phyloP scores from a whole-genome alignment of 2,888 invertebrate species.

The Alloplasta piceator region DNA sequence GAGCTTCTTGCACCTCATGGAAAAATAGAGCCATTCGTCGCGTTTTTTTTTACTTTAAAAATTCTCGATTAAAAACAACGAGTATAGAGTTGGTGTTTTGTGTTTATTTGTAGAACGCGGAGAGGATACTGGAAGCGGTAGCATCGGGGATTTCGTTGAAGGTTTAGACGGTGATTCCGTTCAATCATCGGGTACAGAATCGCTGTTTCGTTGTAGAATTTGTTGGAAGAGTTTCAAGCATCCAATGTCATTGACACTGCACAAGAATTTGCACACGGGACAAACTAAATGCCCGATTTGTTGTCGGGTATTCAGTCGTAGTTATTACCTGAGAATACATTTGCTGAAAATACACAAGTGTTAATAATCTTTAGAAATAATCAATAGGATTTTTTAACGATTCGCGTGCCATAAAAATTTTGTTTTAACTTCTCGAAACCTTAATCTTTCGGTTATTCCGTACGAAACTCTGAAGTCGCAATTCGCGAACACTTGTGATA shows the following conservation, averaged over 20 bases:
- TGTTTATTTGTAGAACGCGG: slow-evolving; percentile 80
- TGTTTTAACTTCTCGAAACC: slow-evolving; percentile 1
- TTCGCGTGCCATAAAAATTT: slow-evolving; percentile 43
- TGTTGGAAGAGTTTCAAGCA: slow-evolving; percentile 88
- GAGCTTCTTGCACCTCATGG: slow-evolving; percentile 37
- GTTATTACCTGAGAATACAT: slow-evolving; percentile 87
- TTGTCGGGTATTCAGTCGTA: slow-evolving; percentile 86
- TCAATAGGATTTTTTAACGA: slow-evolving; percentile 1
- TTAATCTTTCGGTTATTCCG: slow-evolving; percentile 9
- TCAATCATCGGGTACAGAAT: slow-evolving; percentile 84
- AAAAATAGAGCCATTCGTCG: not conserved
- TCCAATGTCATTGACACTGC: slow-evolving; percentile 86
- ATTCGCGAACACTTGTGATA: slow-evolving; percentile 51
- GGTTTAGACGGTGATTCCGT: slow-evolving; percentile 77
- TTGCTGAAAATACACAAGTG: slow-evolving; percentile 86
- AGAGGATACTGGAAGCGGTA: slow-evolving; percentile 74
- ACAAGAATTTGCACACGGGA: slow-evolving; percentile 87
- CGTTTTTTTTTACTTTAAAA: not conserved
- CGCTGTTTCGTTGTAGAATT: slow-evolving; percentile 86
- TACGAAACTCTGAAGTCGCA: slow-evolving; percentile 50
- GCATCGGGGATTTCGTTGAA: slow-evolving; percentile 75
- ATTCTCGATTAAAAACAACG: no score
- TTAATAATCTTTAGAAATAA: slow-evolving; percentile 45
- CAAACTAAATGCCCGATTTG: slow-evolving; percentile 87
- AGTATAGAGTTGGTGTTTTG: slow-evolving; percentile 67